Conservation (phyloP, 2,888 invertebrate species). For the Habroteleia sp. region DNA sequence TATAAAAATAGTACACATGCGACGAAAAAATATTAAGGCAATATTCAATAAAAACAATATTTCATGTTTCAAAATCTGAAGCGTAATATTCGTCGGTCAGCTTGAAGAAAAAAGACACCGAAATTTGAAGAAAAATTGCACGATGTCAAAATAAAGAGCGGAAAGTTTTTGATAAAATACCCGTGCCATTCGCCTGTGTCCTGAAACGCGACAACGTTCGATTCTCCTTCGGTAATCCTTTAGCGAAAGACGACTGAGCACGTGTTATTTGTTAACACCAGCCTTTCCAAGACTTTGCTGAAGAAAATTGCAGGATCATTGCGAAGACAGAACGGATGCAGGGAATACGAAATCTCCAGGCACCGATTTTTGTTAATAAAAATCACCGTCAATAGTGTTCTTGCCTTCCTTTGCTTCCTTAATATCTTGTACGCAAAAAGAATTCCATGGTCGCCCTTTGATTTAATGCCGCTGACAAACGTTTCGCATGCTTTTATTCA, state of each 20-base stretch:
- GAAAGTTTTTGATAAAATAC: conserved; percentile 64
- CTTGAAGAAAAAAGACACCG: conserved; percentile 24
- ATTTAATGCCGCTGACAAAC: conserved; percentile 45
- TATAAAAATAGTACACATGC: conserved; percentile 26
- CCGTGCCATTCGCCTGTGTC: conserved; percentile 58
- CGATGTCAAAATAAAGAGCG: conserved; percentile 54
- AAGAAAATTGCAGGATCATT: conserved; percentile 67
- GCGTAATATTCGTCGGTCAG: conserved; percentile 31
- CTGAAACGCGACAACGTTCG: conserved; percentile 55
- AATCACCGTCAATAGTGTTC: conserved; percentile 24
- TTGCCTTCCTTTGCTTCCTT: conserved; percentile 25
- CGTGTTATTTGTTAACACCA: conserved; percentile 69
- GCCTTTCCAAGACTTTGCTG: conserved; percentile 51
- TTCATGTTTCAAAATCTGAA: conserved; percentile 46
- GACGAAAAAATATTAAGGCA: conserved; percentile 22
- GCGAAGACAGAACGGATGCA: conserved; percentile 33
- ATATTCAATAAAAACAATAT: conserved; percentile 55
- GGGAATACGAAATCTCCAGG: conserved; percentile 39
- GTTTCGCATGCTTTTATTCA: conserved; percentile 50
- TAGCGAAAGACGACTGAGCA: conserved; percentile 67
- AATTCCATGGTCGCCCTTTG: conserved; percentile 23
- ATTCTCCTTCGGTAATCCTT: conserved; percentile 66
- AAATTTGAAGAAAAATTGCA: conserved; percentile 50
- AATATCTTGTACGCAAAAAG: conserved; percentile 28
- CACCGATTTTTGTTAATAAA: conserved; percentile 58